phyloP scores from a whole-genome alignment of 2,797 vertebrate genomes.

The Gouania willdenowi region DNA sequence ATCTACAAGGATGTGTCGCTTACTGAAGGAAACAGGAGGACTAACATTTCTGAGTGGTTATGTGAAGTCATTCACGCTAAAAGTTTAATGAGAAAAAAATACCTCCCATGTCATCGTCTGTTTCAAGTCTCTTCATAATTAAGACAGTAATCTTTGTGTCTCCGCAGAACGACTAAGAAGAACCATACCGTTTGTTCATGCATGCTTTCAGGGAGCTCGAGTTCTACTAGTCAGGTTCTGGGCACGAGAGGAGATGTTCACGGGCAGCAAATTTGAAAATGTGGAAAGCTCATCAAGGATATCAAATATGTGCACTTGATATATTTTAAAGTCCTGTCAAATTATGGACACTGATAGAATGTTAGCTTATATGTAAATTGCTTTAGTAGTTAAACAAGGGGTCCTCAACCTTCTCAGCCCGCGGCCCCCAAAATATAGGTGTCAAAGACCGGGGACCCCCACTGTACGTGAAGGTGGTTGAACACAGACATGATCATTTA shows the following conservation, averaged over 20 bases:
- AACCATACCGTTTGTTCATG: conserved; percentile 2
- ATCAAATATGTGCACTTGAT: not conserved
- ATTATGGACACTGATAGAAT: too few species aligned
- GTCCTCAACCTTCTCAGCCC: too few species aligned
- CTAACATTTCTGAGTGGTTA: not conserved
- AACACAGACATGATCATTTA: too few species aligned
- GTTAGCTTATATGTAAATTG: too few species aligned
- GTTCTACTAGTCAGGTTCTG: not conserved
- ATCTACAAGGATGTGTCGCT: conserved; percentile 11
- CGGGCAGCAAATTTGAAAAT: not conserved
- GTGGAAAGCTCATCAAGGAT: not conserved
- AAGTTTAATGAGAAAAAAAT: too few species aligned
- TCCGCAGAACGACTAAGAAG: conserved; percentile 36
- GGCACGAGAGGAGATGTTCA: not conserved
- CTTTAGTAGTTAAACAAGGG: too few species aligned
- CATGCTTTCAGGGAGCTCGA: conserved; percentile 4
- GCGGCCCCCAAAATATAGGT: too few species aligned
- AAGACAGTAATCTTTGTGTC: conserved; percentile 41
- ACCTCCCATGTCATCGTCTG: conserved; percentile 63
- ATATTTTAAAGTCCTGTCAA: too few species aligned
- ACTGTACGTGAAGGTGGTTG: too few species aligned
- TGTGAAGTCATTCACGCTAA: conserved; percentile 16
- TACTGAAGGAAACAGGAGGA: not conserved
- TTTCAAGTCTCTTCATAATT: conserved; percentile 38
- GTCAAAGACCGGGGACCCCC: too few species aligned